These are phyloP conservation scores for Conger conger DNA, from an alignment of 2,113 vertebrate genomes.

Conservation along the genomic window DNA sequence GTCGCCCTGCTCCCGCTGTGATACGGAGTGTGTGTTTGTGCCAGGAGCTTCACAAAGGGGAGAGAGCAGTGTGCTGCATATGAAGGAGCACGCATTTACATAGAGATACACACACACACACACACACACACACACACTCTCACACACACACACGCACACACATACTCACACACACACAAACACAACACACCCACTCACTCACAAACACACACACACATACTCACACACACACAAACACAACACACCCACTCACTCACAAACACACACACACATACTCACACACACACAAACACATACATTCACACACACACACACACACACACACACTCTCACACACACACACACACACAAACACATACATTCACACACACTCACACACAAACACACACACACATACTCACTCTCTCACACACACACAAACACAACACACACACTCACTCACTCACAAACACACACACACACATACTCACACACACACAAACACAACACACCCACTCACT, in stretches of 20 bases:
- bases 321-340: not conserved
- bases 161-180: not conserved
- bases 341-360: not conserved
- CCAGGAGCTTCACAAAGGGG: not conserved
- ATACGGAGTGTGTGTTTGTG: not conserved
- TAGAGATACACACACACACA: not conserved
- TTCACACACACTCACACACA: constrained; percentile 18
- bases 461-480: not conserved
- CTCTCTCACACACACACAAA: constrained; percentile 14
- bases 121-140: not conserved
- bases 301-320: constrained; percentile 20
- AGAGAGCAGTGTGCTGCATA: not conserved
- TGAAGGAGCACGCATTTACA: not conserved
- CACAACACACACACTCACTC: not conserved
- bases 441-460: not conserved
- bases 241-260: not conserved
- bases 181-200: not conserved
- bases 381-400: constrained; percentile 25
- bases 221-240: too few relatives aligned
- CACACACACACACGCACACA: not conserved
- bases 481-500: not conserved
- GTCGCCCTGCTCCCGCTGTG: not conserved
- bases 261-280: not conserved
- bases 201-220: too few relatives aligned
- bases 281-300: not conserved